Percentiles rank a stretch among this genome's conserved stretches.
These are phyloP conservation scores for Willisornis vidua DNA, from an alignment of 2,113 vertebrate genomes.

Conservation along the genomic window DNA sequence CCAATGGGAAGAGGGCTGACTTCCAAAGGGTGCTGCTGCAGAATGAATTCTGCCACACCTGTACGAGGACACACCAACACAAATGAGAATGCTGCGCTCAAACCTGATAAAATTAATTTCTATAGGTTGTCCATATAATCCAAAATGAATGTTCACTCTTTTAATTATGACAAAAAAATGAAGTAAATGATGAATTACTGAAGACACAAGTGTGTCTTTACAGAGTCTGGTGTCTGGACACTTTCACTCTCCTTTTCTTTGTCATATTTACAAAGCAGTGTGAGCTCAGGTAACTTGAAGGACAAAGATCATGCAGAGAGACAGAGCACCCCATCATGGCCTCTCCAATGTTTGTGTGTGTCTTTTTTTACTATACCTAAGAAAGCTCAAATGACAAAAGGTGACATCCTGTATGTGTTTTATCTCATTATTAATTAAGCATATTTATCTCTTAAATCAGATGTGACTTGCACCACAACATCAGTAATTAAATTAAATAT, in stretches of 20 bases:
- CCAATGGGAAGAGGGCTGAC: neutral
- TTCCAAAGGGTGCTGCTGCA: neutral
- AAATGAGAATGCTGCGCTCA: neutral
- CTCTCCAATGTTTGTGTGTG: neutral
- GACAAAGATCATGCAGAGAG: neutral
- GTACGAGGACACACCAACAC: neutral
- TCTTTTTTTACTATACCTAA: neutral
- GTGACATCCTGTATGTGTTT: slow-evolving; percentile 84
- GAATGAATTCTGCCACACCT: neutral
- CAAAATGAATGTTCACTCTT: neutral
- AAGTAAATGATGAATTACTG: slow-evolving; percentile 10
- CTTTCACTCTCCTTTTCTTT: neutral
- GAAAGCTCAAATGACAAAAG: slow-evolving; percentile 50
- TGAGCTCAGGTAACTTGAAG: neutral
- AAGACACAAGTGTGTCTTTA: neutral
- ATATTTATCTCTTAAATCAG: slow-evolving; percentile 90
- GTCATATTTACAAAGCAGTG: neutral
- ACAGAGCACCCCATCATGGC: neutral
- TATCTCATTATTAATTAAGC: slow-evolving; percentile 91
- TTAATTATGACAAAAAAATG: neutral
- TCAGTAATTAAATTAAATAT: slow-evolving; percentile 94
- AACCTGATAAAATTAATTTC: neutral
- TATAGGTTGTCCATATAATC: neutral
- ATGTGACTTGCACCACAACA: slow-evolving; percentile 88
- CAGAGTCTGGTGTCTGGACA: neutral